Conservation (phyloP, 2,888 invertebrate species). For the Thalpophila matura region DNA sequence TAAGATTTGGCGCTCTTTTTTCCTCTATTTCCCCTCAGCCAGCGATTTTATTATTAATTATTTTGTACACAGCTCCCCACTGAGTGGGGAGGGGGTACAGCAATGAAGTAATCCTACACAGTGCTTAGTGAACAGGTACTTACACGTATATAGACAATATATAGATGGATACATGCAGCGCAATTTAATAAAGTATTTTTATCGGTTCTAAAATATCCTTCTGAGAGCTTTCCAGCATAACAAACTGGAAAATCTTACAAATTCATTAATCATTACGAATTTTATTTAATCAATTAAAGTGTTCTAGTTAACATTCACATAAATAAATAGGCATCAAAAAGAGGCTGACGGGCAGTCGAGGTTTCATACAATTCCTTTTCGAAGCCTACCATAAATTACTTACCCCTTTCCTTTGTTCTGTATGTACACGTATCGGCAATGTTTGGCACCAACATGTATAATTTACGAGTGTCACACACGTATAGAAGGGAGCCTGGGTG, state of each 20-base stretch:
- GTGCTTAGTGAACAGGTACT: constrained; percentile 47
- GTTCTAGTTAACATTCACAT: background rate
- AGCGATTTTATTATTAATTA: constrained; percentile 61
- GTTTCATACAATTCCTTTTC: constrained; percentile 45
- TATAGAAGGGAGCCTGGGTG: constrained; percentile 55
- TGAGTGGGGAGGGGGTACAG: constrained; percentile 42
- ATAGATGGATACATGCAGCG: constrained; percentile 15
- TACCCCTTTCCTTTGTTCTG: constrained; percentile 50
- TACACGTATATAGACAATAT: constrained; percentile 3
- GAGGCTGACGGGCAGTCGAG: constrained; percentile 14
- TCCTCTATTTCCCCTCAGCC: constrained; percentile 38
- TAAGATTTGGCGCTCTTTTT: constrained; percentile 41
- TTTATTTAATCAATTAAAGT: background rate
- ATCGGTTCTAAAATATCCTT: background rate
- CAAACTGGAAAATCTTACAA: background rate
- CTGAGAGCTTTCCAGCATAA: background rate
- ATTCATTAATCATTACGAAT: background rate
- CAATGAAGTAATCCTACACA: constrained; percentile 47
- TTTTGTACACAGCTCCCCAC: constrained; percentile 50
- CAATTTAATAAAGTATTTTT: background rate
- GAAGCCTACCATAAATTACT: constrained; percentile 56
- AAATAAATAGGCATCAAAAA: constrained; percentile 18
- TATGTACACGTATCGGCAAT: constrained; percentile 54
- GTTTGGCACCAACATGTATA: constrained; percentile 62
- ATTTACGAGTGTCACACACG: constrained; percentile 60